Evolutionary conservation across 2,113 vertebrate species (phyloP).

Genomic region (Rhinopomastus cyanomelas): DNA sequence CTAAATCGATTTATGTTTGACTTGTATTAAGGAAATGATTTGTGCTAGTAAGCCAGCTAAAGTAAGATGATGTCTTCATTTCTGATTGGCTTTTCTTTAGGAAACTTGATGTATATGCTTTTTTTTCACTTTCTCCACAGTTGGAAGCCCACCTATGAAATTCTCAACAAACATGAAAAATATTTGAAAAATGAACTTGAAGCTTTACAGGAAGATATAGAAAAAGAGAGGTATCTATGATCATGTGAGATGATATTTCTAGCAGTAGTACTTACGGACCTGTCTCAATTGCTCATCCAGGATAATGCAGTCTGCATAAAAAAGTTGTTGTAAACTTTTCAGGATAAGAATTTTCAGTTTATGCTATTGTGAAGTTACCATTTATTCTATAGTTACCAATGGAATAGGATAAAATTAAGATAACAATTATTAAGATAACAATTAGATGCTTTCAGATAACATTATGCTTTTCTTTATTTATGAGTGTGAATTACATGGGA

Average conservation of each 20-base stretch:
- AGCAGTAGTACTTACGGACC: neutral
- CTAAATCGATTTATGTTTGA: neutral
- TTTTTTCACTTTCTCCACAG: constrained; percentile 50
- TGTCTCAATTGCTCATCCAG: neutral
- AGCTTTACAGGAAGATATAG: constrained; percentile 59
- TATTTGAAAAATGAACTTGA: constrained; percentile 68
- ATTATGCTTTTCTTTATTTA: neutral
- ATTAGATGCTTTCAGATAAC: neutral
- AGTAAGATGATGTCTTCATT: neutral
- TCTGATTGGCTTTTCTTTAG: neutral
- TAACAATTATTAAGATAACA: neutral
- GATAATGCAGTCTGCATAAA: neutral
- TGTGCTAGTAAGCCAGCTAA: neutral
- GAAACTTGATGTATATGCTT: neutral
- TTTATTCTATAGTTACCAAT: neutral
- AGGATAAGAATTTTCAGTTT: neutral
- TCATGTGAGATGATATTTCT: neutral
- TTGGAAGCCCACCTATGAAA: constrained; percentile 72
- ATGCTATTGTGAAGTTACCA: neutral
- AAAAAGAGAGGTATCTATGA: constrained; percentile 76
- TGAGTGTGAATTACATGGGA: neutral
- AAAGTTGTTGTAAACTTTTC: neutral
- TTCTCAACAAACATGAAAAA: constrained; percentile 77
- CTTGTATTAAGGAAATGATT: neutral
- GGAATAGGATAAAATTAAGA: neutral